Evolutionary conservation across 1,140 invertebrate species (phyloP).

Genomic region (Aphelenchoides fujianensis): DNA sequence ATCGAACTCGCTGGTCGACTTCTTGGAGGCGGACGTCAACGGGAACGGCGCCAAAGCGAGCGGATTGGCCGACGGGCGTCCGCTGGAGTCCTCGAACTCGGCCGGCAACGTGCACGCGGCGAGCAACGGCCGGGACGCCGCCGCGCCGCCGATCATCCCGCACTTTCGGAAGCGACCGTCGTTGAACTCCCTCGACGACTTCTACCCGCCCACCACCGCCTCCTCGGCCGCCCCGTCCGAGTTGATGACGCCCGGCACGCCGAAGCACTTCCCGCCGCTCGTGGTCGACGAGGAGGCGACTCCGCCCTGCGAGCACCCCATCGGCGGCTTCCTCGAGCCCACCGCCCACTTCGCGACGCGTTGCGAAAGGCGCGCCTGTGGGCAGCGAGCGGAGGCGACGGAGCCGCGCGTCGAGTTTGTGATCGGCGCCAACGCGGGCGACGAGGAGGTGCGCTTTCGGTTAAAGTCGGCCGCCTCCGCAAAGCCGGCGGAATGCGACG

Average conservation of each 20-base stretch:
- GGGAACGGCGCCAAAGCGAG: neutral
- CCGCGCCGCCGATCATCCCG: neutral
- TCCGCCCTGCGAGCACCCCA: too few species aligned
- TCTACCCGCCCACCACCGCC: neutral
- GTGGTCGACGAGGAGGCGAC: neutral
- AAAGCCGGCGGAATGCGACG: too few species aligned
- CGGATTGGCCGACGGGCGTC: too few species aligned
- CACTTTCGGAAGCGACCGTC: neutral
- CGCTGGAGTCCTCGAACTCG: too few species aligned
- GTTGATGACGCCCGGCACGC: neutral
- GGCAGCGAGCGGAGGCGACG: neutral
- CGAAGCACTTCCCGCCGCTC: neutral
- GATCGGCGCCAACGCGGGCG: neutral
- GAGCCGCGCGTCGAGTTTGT: slow-evolving; percentile 3
- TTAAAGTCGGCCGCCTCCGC: neutral
- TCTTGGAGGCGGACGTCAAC: neutral
- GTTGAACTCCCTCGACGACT: neutral
- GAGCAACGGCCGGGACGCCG: too few species aligned
- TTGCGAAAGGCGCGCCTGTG: too few species aligned
- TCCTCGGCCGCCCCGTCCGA: neutral
- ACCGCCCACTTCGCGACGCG: neutral
- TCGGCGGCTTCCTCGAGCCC: too few species aligned
- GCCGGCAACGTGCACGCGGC: too few species aligned
- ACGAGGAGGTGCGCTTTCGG: neutral
- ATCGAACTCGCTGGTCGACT: slow-evolving; percentile 1